Evolutionary conservation across 2,797 vertebrate genomes (phyloP).

Genomic region (Muscicapa comitata): DNA sequence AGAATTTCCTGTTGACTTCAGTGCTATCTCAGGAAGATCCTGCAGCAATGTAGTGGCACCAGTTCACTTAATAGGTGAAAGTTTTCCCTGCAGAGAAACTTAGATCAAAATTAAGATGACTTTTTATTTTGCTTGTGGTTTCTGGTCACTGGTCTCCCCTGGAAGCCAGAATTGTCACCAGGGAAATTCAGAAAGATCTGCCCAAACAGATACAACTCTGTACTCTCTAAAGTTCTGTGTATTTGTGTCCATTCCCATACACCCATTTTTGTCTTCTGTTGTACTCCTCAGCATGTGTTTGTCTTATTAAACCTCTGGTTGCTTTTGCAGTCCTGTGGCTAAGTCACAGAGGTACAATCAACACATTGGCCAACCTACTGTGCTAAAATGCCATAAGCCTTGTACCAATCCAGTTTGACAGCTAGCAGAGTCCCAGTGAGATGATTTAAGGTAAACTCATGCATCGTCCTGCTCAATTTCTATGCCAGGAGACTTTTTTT

Average conservation of each 20-base stretch:
- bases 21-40: background rate
- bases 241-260: background rate
- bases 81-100: background rate
- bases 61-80: background rate
- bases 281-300: background rate
- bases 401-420: background rate
- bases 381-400: background rate
- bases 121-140: background rate
- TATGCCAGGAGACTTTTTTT: background rate
- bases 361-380: background rate
- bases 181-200: background rate
- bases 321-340: background rate
- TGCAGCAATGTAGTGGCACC: accelerated
- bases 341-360: background rate
- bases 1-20: background rate
- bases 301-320: background rate
- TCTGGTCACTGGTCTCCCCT: background rate
- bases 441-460: background rate
- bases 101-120: background rate
- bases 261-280: background rate
- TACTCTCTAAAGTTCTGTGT: background rate
- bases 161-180: background rate
- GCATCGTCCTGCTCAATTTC: background rate
- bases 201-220: background rate
- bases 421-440: background rate